Base-by-base conservation (phyloP, 2,888 invertebrate genomes). In the Drosophila falleni region DNA sequence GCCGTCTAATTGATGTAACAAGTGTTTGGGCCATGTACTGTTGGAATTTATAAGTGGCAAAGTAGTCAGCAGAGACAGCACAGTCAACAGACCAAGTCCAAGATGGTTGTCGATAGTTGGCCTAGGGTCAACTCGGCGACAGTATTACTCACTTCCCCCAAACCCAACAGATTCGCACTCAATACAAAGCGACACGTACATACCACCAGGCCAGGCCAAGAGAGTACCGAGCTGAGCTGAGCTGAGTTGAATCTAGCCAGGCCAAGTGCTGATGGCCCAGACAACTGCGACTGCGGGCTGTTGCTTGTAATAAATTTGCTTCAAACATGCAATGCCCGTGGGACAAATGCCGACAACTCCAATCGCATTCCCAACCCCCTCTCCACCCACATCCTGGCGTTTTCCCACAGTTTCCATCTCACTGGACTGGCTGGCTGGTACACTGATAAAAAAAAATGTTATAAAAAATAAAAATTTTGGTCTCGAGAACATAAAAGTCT, bases 1-100 rank as follows among this genome's bases (percentile, higher is more conserved):
- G 87, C 78, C 82, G 73, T 85, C 89, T 90, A 90, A 90, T 90
- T 90, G 91, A 90, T 90, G 91, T 90, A 90, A 90, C 90, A 90
- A 90, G 89, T 90, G 91, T 90, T 90, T 89, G 90, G 83, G 81
- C 89, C 87, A 90, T 90, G 90, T 89, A 77, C 90, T 83, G 84
- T 76, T 80, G 79, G 86, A 87, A 89, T 82, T 89, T 89, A 88
- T 85, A 88, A 88, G 87, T 86, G 86, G 86, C 81, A 83, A 86
- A 86, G 76, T 83, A 83, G 83, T 83, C 83, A 80, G 67, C 74
- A 83, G 83, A 69, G 80, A 74, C 70, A 78, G 67, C 67, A 70
- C 64, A 78, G 86, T 80, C 74, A 76, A 77, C 74, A 71, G 71
- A 47, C 16, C 50, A 71, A 87, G 87, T 81, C 87, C 74, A 84